Percentiles rank a stretch among this genome's conserved stretches.
Conservation (phyloP, 2,797 vertebrate genomes). For the Gallirallus australis region DNA sequence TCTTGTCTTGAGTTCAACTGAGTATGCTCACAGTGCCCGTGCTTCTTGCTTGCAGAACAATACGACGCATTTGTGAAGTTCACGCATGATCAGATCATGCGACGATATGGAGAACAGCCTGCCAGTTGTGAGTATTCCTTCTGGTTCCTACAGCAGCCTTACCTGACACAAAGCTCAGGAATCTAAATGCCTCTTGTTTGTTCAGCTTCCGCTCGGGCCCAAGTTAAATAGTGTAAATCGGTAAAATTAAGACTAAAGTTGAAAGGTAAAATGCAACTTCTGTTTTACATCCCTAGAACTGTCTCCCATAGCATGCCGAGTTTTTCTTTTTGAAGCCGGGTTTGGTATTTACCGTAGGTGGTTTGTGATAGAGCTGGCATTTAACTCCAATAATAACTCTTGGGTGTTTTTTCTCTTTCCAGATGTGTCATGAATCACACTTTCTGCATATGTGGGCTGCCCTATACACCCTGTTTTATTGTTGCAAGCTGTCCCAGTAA, state of each 20-base stretch:
- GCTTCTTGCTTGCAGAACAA: slow-evolving; percentile 86
- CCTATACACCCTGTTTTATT: slow-evolving; percentile 82
- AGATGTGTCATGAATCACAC: slow-evolving; percentile 86
- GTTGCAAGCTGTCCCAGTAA: slow-evolving; percentile 86
- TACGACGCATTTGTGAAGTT: slow-evolving; percentile 99
- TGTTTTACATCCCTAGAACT: background rate
- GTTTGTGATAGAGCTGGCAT: background rate
- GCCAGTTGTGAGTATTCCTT: slow-evolving; percentile 93
- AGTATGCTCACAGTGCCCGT: background rate
- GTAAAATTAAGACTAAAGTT: background rate
- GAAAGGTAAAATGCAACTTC: background rate
- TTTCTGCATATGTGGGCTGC: slow-evolving; percentile 82
- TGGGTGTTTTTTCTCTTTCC: slow-evolving; percentile 24
- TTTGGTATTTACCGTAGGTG: background rate
- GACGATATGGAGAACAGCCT: slow-evolving; percentile 98
- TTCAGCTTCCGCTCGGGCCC: background rate
- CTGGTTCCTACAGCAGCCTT: background rate
- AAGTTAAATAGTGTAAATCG: background rate
- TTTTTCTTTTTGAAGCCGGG: background rate
- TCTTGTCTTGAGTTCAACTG: background rate
- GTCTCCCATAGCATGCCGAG: rapidly evolving
- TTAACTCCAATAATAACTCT: slow-evolving; percentile 33
- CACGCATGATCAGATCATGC: slow-evolving; percentile 99
- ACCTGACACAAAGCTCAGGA: background rate
- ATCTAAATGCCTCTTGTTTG: background rate